Conservation (phyloP, 92 coral and sea anemone species). For the Porites divaricata region DNA sequence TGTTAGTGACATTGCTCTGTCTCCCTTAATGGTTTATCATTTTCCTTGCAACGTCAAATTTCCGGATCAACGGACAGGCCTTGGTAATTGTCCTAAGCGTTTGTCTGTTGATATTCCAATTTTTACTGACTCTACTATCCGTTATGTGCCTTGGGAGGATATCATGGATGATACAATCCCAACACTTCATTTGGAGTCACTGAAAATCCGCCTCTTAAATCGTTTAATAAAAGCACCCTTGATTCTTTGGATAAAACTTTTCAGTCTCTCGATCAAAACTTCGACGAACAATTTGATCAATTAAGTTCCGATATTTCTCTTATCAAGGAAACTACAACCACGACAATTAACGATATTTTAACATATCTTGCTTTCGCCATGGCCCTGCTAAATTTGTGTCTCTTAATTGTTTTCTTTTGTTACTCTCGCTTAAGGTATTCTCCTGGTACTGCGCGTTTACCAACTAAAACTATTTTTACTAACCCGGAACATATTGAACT, state of each 20-base stretch:
- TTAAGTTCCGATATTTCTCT: background rate
- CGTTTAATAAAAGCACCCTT: background rate
- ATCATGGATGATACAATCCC: background rate
- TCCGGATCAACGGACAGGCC: slow-evolving; percentile 22
- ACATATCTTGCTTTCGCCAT: background rate
- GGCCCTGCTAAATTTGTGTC: background rate
- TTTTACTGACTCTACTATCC: background rate
- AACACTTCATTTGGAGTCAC: background rate
- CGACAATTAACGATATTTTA: background rate
- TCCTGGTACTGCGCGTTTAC: background rate
- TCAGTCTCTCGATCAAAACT: background rate
- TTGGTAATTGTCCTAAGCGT: slow-evolving; percentile 39
- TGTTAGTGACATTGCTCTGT: background rate
- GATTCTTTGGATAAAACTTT: background rate
- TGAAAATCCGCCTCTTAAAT: background rate
- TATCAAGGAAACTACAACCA: background rate
- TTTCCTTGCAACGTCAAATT: slow-evolving; percentile 59
- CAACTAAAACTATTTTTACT: background rate
- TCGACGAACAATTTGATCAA: background rate
- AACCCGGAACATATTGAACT: background rate
- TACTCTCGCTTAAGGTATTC: background rate
- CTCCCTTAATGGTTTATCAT: slow-evolving; percentile 39
- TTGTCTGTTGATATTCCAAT: slow-evolving; percentile 40
- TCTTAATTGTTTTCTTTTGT: no score
- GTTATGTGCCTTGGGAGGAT: background rate